phyloP scores from a whole-genome alignment of 2,888 invertebrate genomes.

The Scrobipalpa atriplicella region DNA sequence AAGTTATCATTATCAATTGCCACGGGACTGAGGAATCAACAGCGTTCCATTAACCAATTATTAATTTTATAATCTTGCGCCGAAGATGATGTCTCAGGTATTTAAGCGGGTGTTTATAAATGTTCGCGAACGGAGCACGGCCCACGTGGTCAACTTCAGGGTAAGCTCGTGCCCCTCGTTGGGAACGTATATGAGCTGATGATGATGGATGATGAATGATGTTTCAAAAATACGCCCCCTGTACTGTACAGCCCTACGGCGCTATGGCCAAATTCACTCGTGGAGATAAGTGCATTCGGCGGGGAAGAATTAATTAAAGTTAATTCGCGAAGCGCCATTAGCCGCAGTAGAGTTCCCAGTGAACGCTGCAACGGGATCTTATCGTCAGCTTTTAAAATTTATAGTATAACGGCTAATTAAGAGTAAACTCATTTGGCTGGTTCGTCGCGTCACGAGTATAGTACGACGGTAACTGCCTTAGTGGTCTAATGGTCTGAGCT shows the following conservation, averaged over 20 bases:
- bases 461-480: neutral
- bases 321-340: slow-evolving; percentile 68
- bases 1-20: too few relatives aligned
- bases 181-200: too few relatives aligned
- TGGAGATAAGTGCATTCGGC: slow-evolving; percentile 36
- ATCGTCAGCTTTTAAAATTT: slow-evolving; percentile 74
- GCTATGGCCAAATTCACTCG: slow-evolving; percentile 28
- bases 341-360: slow-evolving; percentile 52
- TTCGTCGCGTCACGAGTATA: slow-evolving; percentile 67
- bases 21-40: neutral
- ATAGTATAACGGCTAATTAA: slow-evolving; percentile 78
- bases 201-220: too few relatives aligned
- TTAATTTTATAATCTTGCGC: neutral
- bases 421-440: slow-evolving; percentile 67
- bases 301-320: slow-evolving; percentile 70
- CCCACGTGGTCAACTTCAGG: too few relatives aligned
- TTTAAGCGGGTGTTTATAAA: neutral
- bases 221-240: too few relatives aligned
- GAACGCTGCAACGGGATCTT: slow-evolving; percentile 70
- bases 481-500: too few relatives aligned
- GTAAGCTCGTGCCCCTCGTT: too few relatives aligned
- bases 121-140: too few relatives aligned
- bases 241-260: neutral
- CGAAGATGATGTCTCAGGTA: slow-evolving; percentile 14
- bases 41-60: slow-evolving; percentile 3